Percentiles rank a stretch among this genome's conserved stretches.
These are phyloP conservation scores for Zaprionus inermis DNA, from an alignment of 1,140 invertebrate species.

Conservation along the genomic window DNA sequence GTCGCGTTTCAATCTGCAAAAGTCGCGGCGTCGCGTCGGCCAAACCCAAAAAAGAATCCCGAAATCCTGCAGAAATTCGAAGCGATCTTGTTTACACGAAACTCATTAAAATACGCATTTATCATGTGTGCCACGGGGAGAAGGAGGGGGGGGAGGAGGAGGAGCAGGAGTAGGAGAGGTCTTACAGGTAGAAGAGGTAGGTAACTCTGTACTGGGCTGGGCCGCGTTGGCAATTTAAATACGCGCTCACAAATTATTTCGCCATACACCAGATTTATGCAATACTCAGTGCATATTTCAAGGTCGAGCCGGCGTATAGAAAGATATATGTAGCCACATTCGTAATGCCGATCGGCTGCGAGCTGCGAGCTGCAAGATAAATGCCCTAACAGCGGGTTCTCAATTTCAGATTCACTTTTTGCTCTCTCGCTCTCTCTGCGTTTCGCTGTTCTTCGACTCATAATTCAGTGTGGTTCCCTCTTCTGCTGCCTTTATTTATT, in stretches of 20 bases:
- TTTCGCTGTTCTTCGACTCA: constrained; percentile 35
- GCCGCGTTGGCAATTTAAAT: constrained; percentile 65
- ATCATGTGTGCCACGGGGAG: constrained; percentile 51
- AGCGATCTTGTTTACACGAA: constrained; percentile 78
- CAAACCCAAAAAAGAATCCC: constrained; percentile 43
- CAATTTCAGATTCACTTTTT: constrained; percentile 79
- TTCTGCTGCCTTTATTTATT: constrained; percentile 52
- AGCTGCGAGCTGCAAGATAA: constrained; percentile 40
- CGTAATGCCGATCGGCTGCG: constrained; percentile 17
- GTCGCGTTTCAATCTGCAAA: too few species aligned
- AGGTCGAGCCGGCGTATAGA: constrained; percentile 50
- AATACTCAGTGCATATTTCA: constrained; percentile 71
- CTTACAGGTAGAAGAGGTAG: too few species aligned
- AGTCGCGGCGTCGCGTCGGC: too few species aligned
- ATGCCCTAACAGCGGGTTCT: constrained; percentile 63
- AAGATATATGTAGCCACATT: background rate
- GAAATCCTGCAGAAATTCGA: constrained; percentile 53
- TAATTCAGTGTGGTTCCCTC: constrained; percentile 52
- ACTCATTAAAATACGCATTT: constrained; percentile 82
- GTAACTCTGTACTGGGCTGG: constrained; percentile 11
- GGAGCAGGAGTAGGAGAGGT: background rate
- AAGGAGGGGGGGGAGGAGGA: constrained; percentile 11
- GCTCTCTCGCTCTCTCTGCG: constrained; percentile 1
- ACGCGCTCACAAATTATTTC: constrained; percentile 58
- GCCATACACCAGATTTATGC: constrained; percentile 61